These are phyloP conservation scores for Lepisosteus oculatus DNA, from an alignment of 2,113 vertebrate genomes.

Conservation along the genomic window DNA sequence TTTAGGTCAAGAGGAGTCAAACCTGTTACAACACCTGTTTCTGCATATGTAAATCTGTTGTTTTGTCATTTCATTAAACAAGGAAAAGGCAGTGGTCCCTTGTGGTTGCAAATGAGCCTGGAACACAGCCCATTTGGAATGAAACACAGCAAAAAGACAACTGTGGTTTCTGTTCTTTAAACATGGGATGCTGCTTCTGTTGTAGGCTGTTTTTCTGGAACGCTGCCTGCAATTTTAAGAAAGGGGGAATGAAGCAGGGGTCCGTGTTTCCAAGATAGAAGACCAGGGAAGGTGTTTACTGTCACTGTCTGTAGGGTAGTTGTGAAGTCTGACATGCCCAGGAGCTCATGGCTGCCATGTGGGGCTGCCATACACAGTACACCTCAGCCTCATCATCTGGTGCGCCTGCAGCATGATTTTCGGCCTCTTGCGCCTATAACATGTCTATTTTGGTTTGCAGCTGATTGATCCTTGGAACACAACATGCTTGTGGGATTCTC, in stretches of 20 bases:
- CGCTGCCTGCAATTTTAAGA: conserved; percentile 59
- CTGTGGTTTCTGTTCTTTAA: conserved; percentile 55
- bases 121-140: conserved; percentile 68
- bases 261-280: conserved; percentile 62
- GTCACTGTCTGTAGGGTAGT: conserved; percentile 71
- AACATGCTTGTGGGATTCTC: conserved; percentile 75
- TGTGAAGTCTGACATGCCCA: conserved; percentile 78
- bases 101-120: conserved; percentile 74
- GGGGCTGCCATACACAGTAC: conserved; percentile 69
- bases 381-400: conserved; percentile 85
- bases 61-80: conserved; percentile 93
- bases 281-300: conserved; percentile 72
- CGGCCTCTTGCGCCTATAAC: conserved; percentile 77
- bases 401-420: conserved; percentile 80
- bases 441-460: conserved; percentile 80
- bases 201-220: conserved; percentile 71
- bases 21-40: conserved; percentile 95
- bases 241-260: conserved; percentile 51
- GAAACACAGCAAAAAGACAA: conserved; percentile 59
- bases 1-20: conserved; percentile 85
- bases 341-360: conserved; percentile 72
- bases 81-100: conserved; percentile 68
- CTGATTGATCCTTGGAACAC: conserved; percentile 81
- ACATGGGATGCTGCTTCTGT: conserved; percentile 60
- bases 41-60: conserved; percentile 88